Base-by-base conservation (phyloP, 2,797 vertebrate genomes). In the Adrianichthys oophorus region DNA sequence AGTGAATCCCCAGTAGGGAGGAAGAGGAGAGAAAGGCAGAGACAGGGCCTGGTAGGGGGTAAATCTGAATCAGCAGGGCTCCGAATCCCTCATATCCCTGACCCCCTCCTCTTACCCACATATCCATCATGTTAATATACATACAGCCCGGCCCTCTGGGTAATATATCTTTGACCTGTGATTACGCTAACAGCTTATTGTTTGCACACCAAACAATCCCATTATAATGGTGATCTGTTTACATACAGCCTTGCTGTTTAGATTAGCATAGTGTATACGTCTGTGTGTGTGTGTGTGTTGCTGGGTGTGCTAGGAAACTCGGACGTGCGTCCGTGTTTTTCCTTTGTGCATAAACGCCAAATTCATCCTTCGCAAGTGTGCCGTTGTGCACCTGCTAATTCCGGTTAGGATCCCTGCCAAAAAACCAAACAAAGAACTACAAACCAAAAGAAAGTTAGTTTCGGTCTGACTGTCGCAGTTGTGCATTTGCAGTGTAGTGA, bases 181-280 rank as follows among this genome's bases (percentile, higher is more conserved):
- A 87, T 92, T 92, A 91, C 81, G 84, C 80, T 84, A 80, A 91
- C 76, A 90, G 86, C 89, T 89, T 89, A 93, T 89, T 90, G 88
- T 91, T 91, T 92, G 86, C 87, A 87, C 86, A 88, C 85, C 74
- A 88, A 91, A 92, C 86, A 90, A 88, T 89, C 86, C 87, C 84
- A 91, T 90, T 90, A 90, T 88, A 88, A 87, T 48, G 80, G 72
- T 57, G 78, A 87, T 89, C 85, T 90, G 83, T 90, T 90, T 89
- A 85, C 82, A 86, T 87, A 85, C 82, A 86, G 82, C 74, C 75
- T 77, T 65, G 76, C 79, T 82, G 82, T 90, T 91, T 87, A 86
- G 78, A 90, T 90, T 89, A 85, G 71, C 68, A 72, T 65, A 47
- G 49, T 66, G 52, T 55, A 46, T 53, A 51, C 40, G 41, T 57